phyloP scores from a whole-genome alignment of 2,888 invertebrate genomes.

The Andrena praecox region DNA sequence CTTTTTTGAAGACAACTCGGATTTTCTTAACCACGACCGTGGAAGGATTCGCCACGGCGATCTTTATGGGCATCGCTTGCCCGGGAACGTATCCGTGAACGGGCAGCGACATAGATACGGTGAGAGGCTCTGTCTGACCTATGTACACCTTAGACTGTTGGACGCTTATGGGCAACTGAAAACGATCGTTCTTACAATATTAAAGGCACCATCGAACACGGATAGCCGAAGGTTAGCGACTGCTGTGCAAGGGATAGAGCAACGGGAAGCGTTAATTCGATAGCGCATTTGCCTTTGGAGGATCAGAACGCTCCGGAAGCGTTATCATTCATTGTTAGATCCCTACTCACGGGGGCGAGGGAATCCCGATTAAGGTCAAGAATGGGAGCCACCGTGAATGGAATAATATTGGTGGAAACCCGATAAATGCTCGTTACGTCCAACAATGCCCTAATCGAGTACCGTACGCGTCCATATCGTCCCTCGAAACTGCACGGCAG shows the following conservation, averaged over 20 bases:
- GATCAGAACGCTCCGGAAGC: constrained; percentile 46
- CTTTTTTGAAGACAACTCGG: constrained; percentile 79
- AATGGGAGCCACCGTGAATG: constrained; percentile 85
- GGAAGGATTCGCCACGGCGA: constrained; percentile 78
- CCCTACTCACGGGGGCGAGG: constrained; percentile 77
- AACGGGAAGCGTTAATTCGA: constrained; percentile 10
- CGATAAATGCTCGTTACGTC: constrained; percentile 75
- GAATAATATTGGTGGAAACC: constrained; percentile 76
- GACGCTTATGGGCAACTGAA: constrained; percentile 77
- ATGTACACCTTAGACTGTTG: constrained; percentile 75
- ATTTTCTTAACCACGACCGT: constrained; percentile 77
- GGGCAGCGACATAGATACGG: constrained; percentile 76
- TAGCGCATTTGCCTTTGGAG: background rate
- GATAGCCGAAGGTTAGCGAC: background rate
- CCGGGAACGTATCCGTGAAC: constrained; percentile 83
- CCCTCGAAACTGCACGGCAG: constrained; percentile 84
- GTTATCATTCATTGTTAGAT: constrained; percentile 50
- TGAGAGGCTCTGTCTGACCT: constrained; percentile 79
- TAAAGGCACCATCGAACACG: background rate
- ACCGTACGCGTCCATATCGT: constrained; percentile 85
- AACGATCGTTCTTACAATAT: constrained; percentile 19
- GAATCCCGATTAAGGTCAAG: constrained; percentile 85
- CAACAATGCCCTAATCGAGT: constrained; percentile 84
- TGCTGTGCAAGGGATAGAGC: background rate
- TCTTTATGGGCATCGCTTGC: constrained; percentile 79